Percentiles rank a stretch among this genome's conserved stretches.
phyloP scores from a whole-genome alignment of 2,888 invertebrate species.

The Halictus ligatus region DNA sequence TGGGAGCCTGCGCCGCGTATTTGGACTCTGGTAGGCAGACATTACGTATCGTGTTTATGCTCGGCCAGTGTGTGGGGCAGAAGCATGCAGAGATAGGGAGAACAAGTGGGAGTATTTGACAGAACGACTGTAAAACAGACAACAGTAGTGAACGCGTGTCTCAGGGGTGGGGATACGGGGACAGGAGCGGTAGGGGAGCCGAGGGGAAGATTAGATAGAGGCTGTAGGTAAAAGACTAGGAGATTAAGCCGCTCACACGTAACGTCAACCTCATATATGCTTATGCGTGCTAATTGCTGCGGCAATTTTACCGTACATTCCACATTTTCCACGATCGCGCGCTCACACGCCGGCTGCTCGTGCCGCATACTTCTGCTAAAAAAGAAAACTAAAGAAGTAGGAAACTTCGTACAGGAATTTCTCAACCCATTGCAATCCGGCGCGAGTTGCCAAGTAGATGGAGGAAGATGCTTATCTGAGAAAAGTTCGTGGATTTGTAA shows the following conservation, averaged over 20 bases:
- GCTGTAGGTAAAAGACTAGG: conserved; percentile 36
- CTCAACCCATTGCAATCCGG: neutral
- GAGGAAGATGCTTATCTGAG: neutral
- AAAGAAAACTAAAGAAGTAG: neutral
- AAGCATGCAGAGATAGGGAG: conserved; percentile 42
- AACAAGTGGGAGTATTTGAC: conserved; percentile 61
- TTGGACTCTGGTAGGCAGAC: conserved; percentile 57
- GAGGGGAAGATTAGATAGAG: conserved; percentile 26
- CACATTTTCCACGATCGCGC: conserved; percentile 32
- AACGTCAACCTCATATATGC: conserved; percentile 51
- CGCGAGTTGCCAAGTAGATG: neutral
- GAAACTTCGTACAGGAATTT: neutral
- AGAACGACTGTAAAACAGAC: conserved; percentile 45
- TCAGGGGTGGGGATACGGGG: neutral
- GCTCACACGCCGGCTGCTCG: neutral
- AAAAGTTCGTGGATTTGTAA: neutral
- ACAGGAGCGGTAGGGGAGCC: neutral
- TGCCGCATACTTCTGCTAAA: neutral
- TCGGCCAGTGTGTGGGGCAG: conserved; percentile 43
- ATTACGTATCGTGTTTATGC: conserved; percentile 65
- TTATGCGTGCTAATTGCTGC: conserved; percentile 64
- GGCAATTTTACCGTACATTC: conserved; percentile 47
- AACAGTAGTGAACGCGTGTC: conserved; percentile 40
- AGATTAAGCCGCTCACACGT: conserved; percentile 61
- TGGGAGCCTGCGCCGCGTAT: conserved; percentile 47